Conservation (phyloP, 1,140 invertebrate species). For the Bombus difficillimus region DNA sequence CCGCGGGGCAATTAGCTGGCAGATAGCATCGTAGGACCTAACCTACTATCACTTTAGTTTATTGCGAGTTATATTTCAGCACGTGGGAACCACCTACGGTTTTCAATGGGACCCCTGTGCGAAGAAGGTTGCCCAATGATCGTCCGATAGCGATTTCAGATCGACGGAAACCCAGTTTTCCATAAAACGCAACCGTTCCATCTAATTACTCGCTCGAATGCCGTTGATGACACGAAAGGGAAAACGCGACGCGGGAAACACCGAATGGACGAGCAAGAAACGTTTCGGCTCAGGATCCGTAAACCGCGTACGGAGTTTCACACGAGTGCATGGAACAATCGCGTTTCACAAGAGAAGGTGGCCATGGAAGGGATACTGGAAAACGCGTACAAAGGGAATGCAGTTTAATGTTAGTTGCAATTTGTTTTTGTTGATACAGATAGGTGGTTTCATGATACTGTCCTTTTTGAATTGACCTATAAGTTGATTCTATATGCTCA, state of each 20-base stretch:
- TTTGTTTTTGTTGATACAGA: background rate
- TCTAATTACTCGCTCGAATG: conserved; percentile 63
- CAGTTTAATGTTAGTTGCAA: background rate
- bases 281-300: conserved; percentile 3
- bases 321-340: conserved; percentile 7
- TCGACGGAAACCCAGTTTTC: conserved; percentile 81
- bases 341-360: conserved; percentile 29
- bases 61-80: conserved; percentile 81
- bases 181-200: conserved; percentile 69
- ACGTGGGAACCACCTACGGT: conserved; percentile 78
- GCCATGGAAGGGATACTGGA: background rate
- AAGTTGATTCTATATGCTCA: too few relatives aligned
- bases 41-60: conserved; percentile 82
- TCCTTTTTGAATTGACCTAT: too few relatives aligned
- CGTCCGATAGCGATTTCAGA: conserved; percentile 77
- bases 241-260: conserved; percentile 35
- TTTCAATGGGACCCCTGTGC: conserved; percentile 76
- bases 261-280: conserved; percentile 15
- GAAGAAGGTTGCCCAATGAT: conserved; percentile 82
- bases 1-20: conserved; percentile 74
- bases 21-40: conserved; percentile 81
- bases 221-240: conserved; percentile 58
- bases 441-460: background rate
- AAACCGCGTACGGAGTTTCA: conserved; percentile 4
- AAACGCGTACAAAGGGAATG: background rate